Percentiles rank a stretch among this genome's conserved stretches.
phyloP scores from a whole-genome alignment of 2,113 vertebrate genomes.

The Muntiacus muntjak region DNA sequence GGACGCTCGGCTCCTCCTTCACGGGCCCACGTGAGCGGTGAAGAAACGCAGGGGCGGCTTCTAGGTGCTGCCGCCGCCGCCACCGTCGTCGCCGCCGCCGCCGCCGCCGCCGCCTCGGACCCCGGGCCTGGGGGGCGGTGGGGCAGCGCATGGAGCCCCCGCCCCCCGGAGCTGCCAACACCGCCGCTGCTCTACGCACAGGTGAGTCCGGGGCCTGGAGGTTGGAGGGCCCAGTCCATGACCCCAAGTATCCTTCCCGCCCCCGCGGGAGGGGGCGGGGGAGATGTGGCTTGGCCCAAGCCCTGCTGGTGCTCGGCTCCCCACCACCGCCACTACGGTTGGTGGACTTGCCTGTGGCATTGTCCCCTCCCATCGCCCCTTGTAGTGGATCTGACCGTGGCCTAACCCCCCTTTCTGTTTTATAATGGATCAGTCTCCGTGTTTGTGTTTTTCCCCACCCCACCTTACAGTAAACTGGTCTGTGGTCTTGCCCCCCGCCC shows the following conservation, averaged over 20 bases:
- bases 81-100: not conserved
- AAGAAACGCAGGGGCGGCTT: slow-evolving; percentile 64
- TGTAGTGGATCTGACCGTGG: slow-evolving; percentile 52
- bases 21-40: slow-evolving; percentile 56
- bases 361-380: slow-evolving; percentile 1
- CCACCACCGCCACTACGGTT: not conserved
- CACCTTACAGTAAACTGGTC: slow-evolving; percentile 47
- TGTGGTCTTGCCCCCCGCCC: not conserved
- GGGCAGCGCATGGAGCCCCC: slow-evolving; percentile 75
- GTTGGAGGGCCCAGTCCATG: slow-evolving; percentile 19
- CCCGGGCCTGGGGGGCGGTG: slow-evolving; percentile 68
- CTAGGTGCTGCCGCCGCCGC: slow-evolving; percentile 50
- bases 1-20: not conserved
- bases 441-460: slow-evolving; percentile 38
- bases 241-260: slow-evolving; percentile 63
- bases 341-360: not conserved
- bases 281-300: slow-evolving; percentile 49
- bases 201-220: slow-evolving; percentile 66
- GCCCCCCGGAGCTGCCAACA: slow-evolving; percentile 68
- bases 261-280: not conserved
- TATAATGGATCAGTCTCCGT: slow-evolving; percentile 48
- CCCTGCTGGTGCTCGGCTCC: slow-evolving; percentile 36
- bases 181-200: slow-evolving; percentile 45
- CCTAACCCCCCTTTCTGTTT: slow-evolving; percentile 31
- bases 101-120: not conserved